Percentiles rank a stretch among this genome's conserved stretches.
phyloP scores from a whole-genome alignment of 1,140 invertebrate genomes.

The Trinorchestia longiramus region DNA sequence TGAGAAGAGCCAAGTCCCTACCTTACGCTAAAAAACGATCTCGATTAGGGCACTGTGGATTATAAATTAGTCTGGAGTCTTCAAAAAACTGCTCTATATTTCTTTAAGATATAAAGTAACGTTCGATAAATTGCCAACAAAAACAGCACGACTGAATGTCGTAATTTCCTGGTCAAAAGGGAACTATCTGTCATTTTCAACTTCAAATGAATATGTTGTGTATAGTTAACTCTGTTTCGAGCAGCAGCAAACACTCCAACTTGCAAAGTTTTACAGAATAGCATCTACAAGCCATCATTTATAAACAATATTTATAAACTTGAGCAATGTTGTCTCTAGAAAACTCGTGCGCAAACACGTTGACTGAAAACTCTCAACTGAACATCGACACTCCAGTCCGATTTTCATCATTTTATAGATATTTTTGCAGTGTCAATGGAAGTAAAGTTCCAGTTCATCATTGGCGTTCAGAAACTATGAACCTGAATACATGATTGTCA shows the following conservation, averaged over 20 bases:
- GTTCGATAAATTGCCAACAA: background rate
- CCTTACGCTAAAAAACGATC: background rate
- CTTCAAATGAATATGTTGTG: too few species aligned
- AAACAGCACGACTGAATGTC: background rate
- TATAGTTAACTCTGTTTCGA: too few species aligned
- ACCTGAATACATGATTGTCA: background rate
- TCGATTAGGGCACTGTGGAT: background rate
- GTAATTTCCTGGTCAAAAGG: background rate
- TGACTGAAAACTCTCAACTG: background rate
- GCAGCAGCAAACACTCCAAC: too few species aligned
- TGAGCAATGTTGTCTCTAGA: background rate
- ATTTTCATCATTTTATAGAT: background rate
- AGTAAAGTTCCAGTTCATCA: background rate
- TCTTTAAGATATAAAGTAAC: background rate
- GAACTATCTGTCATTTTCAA: background rate
- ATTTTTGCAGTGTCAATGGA: background rate
- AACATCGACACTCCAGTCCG: background rate
- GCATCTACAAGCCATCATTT: too few species aligned
- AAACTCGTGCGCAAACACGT: background rate
- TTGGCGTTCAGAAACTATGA: background rate
- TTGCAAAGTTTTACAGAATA: too few species aligned
- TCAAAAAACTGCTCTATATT: background rate
- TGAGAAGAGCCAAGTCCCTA: background rate
- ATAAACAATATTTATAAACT: background rate
- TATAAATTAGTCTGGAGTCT: background rate